phyloP scores from a whole-genome alignment of 2,888 invertebrate species.

The Belgica antarctica region DNA sequence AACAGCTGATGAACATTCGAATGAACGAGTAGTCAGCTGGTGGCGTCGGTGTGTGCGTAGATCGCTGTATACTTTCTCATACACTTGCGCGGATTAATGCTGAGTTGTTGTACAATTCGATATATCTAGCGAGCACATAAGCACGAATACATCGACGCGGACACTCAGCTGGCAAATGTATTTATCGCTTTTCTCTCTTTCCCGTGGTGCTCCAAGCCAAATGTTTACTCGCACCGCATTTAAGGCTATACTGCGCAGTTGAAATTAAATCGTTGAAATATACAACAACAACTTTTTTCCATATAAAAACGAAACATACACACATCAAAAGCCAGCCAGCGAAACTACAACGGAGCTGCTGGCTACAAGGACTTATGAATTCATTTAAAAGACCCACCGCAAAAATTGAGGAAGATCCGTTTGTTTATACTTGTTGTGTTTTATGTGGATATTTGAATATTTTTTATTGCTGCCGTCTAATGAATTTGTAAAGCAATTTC shows the following conservation, averaged over 20 bases:
- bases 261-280: slow-evolving; percentile 17
- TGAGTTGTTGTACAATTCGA: background rate
- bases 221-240: slow-evolving; percentile 18
- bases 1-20: slow-evolving; percentile 44
- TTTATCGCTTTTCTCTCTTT: background rate
- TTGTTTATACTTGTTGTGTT: slow-evolving; percentile 20
- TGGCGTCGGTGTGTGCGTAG: too few species aligned
- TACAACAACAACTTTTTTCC: background rate
- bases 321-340: background rate
- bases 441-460: background rate
- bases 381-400: slow-evolving; percentile 18
- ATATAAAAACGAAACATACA: background rate
- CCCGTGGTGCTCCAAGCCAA: slow-evolving; percentile 5
- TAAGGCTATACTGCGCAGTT: slow-evolving; percentile 28
- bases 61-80: background rate
- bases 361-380: slow-evolving; percentile 22
- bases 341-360: slow-evolving; percentile 2
- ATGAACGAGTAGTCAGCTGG: too few species aligned
- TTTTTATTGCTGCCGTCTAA: background rate
- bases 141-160: background rate
- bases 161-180: background rate
- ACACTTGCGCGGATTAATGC: slow-evolving; percentile 17
- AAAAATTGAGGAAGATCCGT: slow-evolving; percentile 29
- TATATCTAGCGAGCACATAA: background rate
- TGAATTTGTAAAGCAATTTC: background rate